Evolutionary conservation across 2,888 invertebrate species (phyloP).

Genomic region (Orthonychiurus folsomi): DNA sequence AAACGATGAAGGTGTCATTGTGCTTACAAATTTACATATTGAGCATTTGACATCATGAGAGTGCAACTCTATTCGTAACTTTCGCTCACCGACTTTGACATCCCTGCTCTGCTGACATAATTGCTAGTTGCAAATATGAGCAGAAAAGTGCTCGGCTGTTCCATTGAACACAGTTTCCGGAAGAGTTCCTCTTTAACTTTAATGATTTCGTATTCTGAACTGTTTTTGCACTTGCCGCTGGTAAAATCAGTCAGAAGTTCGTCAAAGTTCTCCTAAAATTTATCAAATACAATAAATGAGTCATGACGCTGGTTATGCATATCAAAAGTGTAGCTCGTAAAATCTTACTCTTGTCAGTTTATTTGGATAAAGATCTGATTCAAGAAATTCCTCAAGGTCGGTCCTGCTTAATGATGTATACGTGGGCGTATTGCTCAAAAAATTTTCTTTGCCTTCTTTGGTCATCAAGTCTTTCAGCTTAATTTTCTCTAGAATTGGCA

Average conservation of each 20-base stretch:
- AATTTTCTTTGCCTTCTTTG: constrained; percentile 15
- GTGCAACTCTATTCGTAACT: too few relatives aligned
- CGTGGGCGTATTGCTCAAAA: constrained; percentile 14
- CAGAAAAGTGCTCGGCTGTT: constrained; percentile 10
- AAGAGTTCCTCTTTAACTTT: constrained; percentile 15
- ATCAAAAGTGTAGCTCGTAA: too few relatives aligned
- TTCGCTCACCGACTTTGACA: constrained; percentile 20
- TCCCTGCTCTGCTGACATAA: constrained; percentile 18
- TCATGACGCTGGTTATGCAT: too few relatives aligned
- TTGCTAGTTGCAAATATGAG: constrained; percentile 17
- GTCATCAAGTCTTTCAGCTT: constrained; percentile 25
- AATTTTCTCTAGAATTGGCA: constrained; percentile 19
- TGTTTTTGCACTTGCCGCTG: constrained; percentile 14
- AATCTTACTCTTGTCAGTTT: constrained; percentile 21
- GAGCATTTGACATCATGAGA: background rate
- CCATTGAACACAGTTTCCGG: constrained; percentile 19
- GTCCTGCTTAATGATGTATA: constrained; percentile 20
- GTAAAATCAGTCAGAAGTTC: constrained; percentile 20
- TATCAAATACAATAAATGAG: background rate
- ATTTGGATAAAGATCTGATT: constrained; percentile 26
- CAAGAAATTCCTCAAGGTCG: constrained; percentile 24
- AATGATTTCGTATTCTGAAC: constrained; percentile 15
- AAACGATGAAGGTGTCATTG: background rate
- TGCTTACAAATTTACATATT: background rate
- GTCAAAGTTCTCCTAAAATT: constrained; percentile 17